Base-by-base conservation (phyloP, 2,888 invertebrate genomes). In the Eulithis testata region DNA sequence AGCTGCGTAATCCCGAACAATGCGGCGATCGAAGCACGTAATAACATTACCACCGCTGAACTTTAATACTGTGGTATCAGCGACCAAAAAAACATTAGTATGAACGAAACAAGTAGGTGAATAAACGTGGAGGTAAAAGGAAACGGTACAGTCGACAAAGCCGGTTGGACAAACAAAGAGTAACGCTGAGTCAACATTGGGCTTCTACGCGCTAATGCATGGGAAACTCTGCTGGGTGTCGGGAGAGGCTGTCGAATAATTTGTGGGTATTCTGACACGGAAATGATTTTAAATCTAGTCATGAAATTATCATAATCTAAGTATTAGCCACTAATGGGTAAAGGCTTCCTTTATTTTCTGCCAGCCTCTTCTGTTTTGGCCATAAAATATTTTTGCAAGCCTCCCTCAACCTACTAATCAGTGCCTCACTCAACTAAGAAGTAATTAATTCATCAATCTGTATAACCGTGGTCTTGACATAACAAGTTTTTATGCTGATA, bases 181-280 rank as follows among this genome's bases (percentile, higher is more conserved):
- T 81, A 82, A 83, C 83, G 79, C 76, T 81, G 78, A 81, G 84
- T 80, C 87, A 90, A 89, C 84, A 86, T 76, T 73, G 77, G 79
- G 75, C 80, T 84, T 75, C 81, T 80, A 84, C 81, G 79, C 83
- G 86, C 82, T 89, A 89, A 90, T 89, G 84, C 84, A 84, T 66
- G 79, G 78, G 81, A 81, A 83, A 81, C 80, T 78, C 74, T 9
- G 9, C 6, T 75, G 74, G 67, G 72, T 66, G 70, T 67, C 71
- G 72, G 63, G 70, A 71, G 61, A 62, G 11, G 11, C 47, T 55
- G 58, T 57, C 36, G 64, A 66, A 52, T 36, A 36, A 52, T 52
- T 65, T 53, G 51, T 21, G 2, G 21, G 21, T 64, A 53, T 57
- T 58, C 36, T 37, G 31, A 60, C 60, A 61, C 53, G 63, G 31